phyloP scores from a whole-genome alignment of 2,113 vertebrate species.

The Nestor notabilis region DNA sequence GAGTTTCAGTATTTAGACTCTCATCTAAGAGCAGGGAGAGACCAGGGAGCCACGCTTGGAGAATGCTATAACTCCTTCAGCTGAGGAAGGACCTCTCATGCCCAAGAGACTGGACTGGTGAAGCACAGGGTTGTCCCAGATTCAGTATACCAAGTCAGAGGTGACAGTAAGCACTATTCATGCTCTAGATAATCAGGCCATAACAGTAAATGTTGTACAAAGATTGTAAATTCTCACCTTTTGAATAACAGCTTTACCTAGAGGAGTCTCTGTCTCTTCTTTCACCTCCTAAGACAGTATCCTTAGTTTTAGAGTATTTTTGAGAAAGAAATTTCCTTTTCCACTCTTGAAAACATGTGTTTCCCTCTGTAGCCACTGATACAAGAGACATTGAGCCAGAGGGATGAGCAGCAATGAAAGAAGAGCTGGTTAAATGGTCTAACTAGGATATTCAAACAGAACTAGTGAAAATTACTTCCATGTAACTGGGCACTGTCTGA shows the following conservation, averaged over 20 bases:
- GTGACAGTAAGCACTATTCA: not conserved
- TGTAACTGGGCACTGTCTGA: not conserved
- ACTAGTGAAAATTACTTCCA: not conserved
- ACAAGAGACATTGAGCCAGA: not conserved
- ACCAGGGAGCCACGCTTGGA: not conserved
- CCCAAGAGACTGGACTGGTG: not conserved
- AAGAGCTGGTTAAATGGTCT: not conserved
- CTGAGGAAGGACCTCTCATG: not conserved
- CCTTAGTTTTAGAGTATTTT: not conserved
- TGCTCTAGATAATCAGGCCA: not conserved
- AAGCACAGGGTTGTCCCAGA: not conserved
- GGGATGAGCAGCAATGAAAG: not conserved
- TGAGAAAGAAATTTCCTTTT: not conserved
- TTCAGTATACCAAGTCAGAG: not conserved
- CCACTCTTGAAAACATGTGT: not conserved
- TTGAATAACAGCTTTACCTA: not conserved
- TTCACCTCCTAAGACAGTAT: not conserved
- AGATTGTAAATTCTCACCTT: not conserved
- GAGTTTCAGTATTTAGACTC: not conserved
- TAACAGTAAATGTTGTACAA: not conserved
- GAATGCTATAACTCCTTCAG: not conserved
- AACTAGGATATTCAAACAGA: not conserved
- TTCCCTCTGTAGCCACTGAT: accelerated
- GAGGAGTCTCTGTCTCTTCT: not conserved
- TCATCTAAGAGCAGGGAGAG: not conserved